Percentiles rank a stretch among this genome's conserved stretches.
phyloP scores from a whole-genome alignment of 37 sponge, comb jelly and placozoan species.

The Aphrocallistes beatrix region DNA sequence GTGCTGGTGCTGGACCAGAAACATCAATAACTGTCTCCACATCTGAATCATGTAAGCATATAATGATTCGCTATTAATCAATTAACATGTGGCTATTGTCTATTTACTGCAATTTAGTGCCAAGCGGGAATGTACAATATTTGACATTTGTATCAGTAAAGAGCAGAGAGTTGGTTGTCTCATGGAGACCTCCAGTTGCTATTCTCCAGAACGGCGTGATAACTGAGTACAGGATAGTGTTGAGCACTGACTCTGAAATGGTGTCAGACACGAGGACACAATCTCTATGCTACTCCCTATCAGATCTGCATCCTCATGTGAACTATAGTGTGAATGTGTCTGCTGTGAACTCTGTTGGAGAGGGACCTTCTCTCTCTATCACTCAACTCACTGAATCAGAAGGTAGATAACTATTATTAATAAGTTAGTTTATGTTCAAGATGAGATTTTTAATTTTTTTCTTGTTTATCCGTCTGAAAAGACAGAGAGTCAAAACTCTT shows the following conservation, averaged over 20 bases:
- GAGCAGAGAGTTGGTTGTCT: not conserved
- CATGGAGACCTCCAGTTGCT: not conserved
- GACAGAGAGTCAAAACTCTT: too few species aligned
- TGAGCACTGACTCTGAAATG: not conserved
- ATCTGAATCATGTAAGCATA: not conserved
- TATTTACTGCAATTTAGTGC: not conserved
- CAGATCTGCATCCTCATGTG: not conserved
- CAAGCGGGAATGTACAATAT: not conserved
- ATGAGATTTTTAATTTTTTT: too few species aligned
- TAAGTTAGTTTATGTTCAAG: too few species aligned
- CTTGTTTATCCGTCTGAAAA: too few species aligned
- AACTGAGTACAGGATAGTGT: not conserved
- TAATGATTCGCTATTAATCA: too few species aligned
- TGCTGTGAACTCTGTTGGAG: not conserved
- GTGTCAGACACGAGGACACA: not conserved
- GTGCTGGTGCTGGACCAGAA: not conserved
- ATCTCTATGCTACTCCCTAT: not conserved
- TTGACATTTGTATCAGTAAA: not conserved
- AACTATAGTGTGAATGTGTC: not conserved
- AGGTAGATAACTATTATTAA: too few species aligned
- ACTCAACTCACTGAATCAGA: not conserved
- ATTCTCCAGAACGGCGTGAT: constrained; percentile 7
- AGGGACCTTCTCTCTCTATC: constrained; percentile 2
- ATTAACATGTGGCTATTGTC: too few species aligned
- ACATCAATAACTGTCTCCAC: not conserved